phyloP scores from a whole-genome alignment of 2,113 vertebrate species.

The Limnothrissa miodon region DNA sequence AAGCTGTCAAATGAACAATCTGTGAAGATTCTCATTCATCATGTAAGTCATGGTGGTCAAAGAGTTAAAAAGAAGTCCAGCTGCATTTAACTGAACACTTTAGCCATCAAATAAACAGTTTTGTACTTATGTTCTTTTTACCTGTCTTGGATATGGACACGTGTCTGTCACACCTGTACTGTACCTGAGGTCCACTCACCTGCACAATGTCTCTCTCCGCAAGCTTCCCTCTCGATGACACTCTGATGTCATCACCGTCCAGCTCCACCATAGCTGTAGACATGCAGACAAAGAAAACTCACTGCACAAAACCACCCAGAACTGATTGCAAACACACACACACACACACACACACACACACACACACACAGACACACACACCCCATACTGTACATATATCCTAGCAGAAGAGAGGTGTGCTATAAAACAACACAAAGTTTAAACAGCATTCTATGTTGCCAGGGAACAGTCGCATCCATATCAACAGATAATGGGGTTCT shows the following conservation, averaged over 20 bases:
- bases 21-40: no score
- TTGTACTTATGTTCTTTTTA: no score
- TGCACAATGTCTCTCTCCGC: conserved; percentile 93
- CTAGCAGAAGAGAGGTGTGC: neutral
- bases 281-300: neutral
- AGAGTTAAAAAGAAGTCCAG: no score
- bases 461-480: neutral
- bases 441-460: neutral
- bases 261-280: conserved; percentile 89
- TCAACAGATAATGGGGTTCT: neutral
- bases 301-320: no score
- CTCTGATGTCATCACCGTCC: conserved; percentile 88
- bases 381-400: no score
- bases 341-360: neutral
- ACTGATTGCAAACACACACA: neutral
- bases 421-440: neutral
- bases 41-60: no score
- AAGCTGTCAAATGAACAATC: no score
- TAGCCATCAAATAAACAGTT: no score
- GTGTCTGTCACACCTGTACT: no score
- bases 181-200: conserved; percentile 61
- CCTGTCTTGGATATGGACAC: no score
- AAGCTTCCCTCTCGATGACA: conserved; percentile 88
- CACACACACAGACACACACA: neutral
- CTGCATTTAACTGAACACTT: no score